Conservation (phyloP, 1,140 invertebrate species). For the Lepidurus couesii region DNA sequence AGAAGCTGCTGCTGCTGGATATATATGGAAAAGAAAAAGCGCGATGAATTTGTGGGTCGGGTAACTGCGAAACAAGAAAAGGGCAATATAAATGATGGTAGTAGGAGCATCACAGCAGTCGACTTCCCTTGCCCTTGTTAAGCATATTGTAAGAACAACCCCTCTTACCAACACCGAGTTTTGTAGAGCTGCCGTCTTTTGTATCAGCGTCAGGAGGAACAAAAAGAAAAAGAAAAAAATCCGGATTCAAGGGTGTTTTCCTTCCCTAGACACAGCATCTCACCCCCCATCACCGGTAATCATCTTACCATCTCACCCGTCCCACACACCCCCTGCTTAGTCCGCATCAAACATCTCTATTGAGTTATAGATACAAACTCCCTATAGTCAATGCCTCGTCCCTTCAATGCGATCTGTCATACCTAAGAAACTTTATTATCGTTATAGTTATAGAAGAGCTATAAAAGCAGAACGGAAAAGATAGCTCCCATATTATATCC, state of each 20-base stretch:
- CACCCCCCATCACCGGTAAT: slow-evolving; percentile 20
- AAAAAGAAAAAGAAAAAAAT: neutral
- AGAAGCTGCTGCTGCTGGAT: neutral
- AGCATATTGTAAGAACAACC: slow-evolving; percentile 9
- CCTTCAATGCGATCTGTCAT: slow-evolving; percentile 8
- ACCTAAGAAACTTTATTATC: neutral
- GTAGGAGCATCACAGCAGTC: slow-evolving; percentile 15
- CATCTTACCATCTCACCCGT: slow-evolving; percentile 10
- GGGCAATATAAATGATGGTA: slow-evolving; percentile 12
- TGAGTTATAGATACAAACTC: slow-evolving; percentile 22
- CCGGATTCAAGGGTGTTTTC: slow-evolving; percentile 1
- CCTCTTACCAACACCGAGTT: slow-evolving; percentile 1
- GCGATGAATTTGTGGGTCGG: neutral
- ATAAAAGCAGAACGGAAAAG: neutral
- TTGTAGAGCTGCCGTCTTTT: neutral
- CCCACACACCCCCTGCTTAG: slow-evolving; percentile 14
- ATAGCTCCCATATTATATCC: slow-evolving; percentile 3
- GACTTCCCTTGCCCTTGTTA: slow-evolving; percentile 21
- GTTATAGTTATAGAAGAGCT: neutral
- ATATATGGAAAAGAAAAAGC: neutral
- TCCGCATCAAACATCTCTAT: slow-evolving; percentile 11
- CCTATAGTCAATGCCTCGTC: neutral
- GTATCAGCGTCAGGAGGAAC: neutral
- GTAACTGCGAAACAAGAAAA: neutral
- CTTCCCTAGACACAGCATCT: slow-evolving; percentile 7